Evolutionary conservation across 37 sponge, comb jelly and placozoan species (phyloP).

Genomic region (Theonella swinhoei): DNA sequence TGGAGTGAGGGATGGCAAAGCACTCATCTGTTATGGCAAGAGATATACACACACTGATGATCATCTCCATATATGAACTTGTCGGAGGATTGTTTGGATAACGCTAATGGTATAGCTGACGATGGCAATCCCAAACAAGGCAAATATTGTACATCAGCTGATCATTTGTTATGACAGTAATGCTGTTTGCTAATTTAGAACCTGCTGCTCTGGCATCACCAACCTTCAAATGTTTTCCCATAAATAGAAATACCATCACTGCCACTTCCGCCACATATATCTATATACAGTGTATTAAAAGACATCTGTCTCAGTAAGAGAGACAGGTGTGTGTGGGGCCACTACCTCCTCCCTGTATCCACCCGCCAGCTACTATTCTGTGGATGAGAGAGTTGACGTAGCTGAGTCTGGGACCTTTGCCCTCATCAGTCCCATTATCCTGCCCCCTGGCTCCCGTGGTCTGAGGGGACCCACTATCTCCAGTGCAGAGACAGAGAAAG

Average conservation of each 20-base stretch:
- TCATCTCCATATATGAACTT: too few species aligned
- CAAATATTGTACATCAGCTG: too few species aligned
- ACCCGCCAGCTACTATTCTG: constrained; percentile 77
- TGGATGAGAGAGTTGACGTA: constrained; percentile 71
- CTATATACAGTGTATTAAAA: constrained; percentile 11
- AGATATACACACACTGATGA: too few species aligned
- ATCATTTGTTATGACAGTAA: too few species aligned
- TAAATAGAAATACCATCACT: constrained; percentile 45
- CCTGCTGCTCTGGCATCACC: too few species aligned
- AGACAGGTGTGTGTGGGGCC: not conserved
- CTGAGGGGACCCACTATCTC: constrained; percentile 50
- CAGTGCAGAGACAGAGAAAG: constrained; percentile 76
- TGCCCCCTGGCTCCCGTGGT: not conserved
- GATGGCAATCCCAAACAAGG: too few species aligned
- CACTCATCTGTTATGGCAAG: constrained; percentile 63
- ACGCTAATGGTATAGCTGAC: too few species aligned
- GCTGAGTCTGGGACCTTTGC: constrained; percentile 14
- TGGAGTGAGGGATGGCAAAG: constrained; percentile 71
- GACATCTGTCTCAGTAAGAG: not conserved
- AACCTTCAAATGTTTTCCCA: constrained; percentile 58
- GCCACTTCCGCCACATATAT: constrained; percentile 67
- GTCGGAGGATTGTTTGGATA: too few species aligned
- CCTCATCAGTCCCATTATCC: constrained; percentile 39
- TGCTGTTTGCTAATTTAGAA: not conserved
- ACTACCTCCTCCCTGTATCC: constrained; percentile 92